These are phyloP conservation scores for Chroicocephalus ridibundus DNA, from an alignment of 2,113 vertebrate genomes.

Conservation along the genomic window DNA sequence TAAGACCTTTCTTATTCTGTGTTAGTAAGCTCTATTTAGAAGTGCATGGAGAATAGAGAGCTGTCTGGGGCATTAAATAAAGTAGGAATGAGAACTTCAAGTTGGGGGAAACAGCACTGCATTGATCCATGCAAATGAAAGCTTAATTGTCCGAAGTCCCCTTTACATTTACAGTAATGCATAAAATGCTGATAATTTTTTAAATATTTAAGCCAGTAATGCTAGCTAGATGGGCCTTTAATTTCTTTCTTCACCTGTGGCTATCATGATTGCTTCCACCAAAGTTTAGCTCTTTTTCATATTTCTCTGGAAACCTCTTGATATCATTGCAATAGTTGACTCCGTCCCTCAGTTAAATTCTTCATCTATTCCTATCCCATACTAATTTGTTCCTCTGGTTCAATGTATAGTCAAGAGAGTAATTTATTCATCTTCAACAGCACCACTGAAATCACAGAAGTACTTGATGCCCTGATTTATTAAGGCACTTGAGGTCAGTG, in stretches of 20 bases:
- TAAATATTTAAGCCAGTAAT: neutral
- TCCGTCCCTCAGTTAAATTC: neutral
- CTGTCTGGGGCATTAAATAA: neutral
- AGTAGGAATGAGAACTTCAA: neutral
- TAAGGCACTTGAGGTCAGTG: slow-evolving; percentile 42
- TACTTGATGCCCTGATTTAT: slow-evolving; percentile 51
- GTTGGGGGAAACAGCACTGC: neutral
- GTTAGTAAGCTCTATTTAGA: neutral
- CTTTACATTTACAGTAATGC: neutral
- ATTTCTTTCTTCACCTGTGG: slow-evolving; percentile 5
- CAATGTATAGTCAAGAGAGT: slow-evolving; percentile 32
- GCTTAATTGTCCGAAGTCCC: neutral
- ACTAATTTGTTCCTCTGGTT: slow-evolving; percentile 32
- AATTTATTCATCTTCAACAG: slow-evolving; percentile 22
- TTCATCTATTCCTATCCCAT: neutral
- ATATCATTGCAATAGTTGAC: neutral
- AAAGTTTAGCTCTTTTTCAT: neutral
- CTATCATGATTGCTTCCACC: neutral
- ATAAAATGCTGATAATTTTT: neutral
- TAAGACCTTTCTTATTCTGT: neutral
- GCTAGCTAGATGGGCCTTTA: neutral
- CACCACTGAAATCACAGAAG: slow-evolving; percentile 34
- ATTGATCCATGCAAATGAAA: neutral
- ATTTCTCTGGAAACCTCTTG: slow-evolving; percentile 27
- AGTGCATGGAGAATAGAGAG: neutral